phyloP scores from a whole-genome alignment of 92 coral and sea anemone genomes.

The Desmophyllum pertusum region DNA sequence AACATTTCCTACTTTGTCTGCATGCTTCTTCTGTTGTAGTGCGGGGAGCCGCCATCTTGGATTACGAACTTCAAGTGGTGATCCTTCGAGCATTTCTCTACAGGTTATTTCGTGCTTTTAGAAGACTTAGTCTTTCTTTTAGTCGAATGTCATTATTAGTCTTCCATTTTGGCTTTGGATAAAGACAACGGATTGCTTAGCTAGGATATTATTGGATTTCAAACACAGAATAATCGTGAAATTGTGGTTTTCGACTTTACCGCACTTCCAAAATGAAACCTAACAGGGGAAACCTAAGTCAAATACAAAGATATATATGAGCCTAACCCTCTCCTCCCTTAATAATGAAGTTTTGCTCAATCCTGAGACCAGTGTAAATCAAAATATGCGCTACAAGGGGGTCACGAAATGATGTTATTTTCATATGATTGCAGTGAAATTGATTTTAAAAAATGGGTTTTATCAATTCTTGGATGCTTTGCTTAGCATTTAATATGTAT shows the following conservation, averaged over 20 bases:
- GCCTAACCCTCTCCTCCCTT: slow-evolving; percentile 28
- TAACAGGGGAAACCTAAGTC: slow-evolving; percentile 20
- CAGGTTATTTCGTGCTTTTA: neutral
- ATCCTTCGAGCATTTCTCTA: slow-evolving; percentile 35
- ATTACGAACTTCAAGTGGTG: neutral
- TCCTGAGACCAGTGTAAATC: slow-evolving; percentile 28
- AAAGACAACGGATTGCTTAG: slow-evolving; percentile 13
- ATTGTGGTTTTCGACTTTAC: slow-evolving; percentile 17
- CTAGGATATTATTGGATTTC: neutral
- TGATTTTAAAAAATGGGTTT: slow-evolving; percentile 17
- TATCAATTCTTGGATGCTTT: slow-evolving; percentile 31
- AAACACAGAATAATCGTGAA: neutral
- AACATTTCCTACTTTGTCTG: slow-evolving; percentile 43
- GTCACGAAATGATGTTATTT: slow-evolving; percentile 18
- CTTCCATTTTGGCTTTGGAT: too few species aligned
- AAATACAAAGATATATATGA: neutral
- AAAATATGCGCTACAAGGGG: slow-evolving; percentile 20
- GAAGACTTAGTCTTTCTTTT: neutral
- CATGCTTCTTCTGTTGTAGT: slow-evolving; percentile 34
- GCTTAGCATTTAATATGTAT: slow-evolving; percentile 1
- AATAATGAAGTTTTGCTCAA: slow-evolving; percentile 23
- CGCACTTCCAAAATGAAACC: slow-evolving; percentile 12
- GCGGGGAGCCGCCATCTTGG: slow-evolving; percentile 32
- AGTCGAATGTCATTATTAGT: too few species aligned
- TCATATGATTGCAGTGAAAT: slow-evolving; percentile 3